Evolutionary conservation across 2,888 invertebrate species (phyloP), one percentile per base, ranked within the genome.

Genomic region (Lepidonotus clava): DNA sequence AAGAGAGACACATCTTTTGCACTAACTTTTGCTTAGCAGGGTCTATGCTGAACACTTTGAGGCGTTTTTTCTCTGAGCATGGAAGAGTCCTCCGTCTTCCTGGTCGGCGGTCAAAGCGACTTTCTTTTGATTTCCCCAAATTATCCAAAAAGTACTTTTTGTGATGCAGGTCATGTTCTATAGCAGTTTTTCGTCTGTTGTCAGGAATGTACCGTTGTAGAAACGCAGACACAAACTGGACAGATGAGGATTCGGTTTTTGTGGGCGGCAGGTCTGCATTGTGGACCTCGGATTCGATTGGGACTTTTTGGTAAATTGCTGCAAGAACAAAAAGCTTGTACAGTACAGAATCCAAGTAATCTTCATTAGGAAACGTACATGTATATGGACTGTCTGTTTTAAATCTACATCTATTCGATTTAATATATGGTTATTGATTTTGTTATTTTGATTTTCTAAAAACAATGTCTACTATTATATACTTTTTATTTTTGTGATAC

Each of bases 41-140:
- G 18, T 86, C 67, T 2, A 89, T 76, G 5, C 87, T 76, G 53
- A 89, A 84, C 6, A 89, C 41, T 32, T 89, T 89, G 67, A 89
- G 85, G 11, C 87, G 66, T 46, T 87, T 87, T 85, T 76, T 86
- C 36, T 89, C 85, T 56, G 86, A n/a, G 87, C 71, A 34, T 53
- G 85, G 40, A 88, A 83, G 41, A 21, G 67, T 38, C 34, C 67
- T 84, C 36, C n/a, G 34, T 34, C 80, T 40, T 40, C 53, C 56
- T 34, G 34, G 77, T 53, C 24, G 34, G 36, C 41, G 28, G 71
- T 86, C 32, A 24, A 40, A 46, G 28, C 28, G n/a, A 38, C 24
- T 8, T 28, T 41, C 5, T 21, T 41, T 2, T 18, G 71, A 6
- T 38, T 85, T 85, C 4, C 28, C 40, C 8, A 28, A n/a, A 28